Evolutionary conservation across 2,888 invertebrate species (phyloP), one percentile per base, ranked within the genome.

Genomic region (Augiades crinisus): DNA sequence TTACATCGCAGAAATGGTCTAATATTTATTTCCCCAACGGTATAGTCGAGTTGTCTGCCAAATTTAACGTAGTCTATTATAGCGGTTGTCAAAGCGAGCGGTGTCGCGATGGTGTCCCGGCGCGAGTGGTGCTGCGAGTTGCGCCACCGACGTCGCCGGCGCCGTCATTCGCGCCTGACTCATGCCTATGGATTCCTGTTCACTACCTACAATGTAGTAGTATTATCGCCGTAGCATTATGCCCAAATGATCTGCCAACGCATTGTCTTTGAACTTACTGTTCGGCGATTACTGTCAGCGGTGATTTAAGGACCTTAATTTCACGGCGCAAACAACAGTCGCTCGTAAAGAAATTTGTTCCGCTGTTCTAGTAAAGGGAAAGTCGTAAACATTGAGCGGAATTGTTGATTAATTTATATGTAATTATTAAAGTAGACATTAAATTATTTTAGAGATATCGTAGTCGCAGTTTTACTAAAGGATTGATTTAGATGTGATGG

Each of bases 181-280:
- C 87, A 87, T 75, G 81, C 72, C 64, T 72, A 62, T 73, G 83
- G 83, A 86, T 81, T 86, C 81, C 75, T 72, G 83, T 72, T 73
- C 69, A 65, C 72, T 74, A 75, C 72, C 66, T 61, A 65, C 47
- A 61, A 59, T 60, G 38, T 56, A 54, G 59, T 70, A 65, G 70
- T 72, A 79, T 75, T 78, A 78, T 73, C 76, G 70, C 68, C 66
- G 69, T 68, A 78, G 75, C 72, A 79, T 78, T 83, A 81, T 83
- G 75, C 78, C 79, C 81, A 85, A 84, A 84, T 75, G 77, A 81
- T 81, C 85, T 81, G 81, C 84, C 81, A 84, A 84, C 84, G 83
- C 86, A 83, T 83, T 86, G 83, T 84, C 82, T 84, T 82, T 81
- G 78, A 81, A 81, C 82, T 83, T 77, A 83, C 77, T 80, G 79